A percentile compares a stretch with the other conserved stretches of the same genome.
phyloP scores from a whole-genome alignment of 2,888 invertebrate species.

The Pollenia amentaria region DNA sequence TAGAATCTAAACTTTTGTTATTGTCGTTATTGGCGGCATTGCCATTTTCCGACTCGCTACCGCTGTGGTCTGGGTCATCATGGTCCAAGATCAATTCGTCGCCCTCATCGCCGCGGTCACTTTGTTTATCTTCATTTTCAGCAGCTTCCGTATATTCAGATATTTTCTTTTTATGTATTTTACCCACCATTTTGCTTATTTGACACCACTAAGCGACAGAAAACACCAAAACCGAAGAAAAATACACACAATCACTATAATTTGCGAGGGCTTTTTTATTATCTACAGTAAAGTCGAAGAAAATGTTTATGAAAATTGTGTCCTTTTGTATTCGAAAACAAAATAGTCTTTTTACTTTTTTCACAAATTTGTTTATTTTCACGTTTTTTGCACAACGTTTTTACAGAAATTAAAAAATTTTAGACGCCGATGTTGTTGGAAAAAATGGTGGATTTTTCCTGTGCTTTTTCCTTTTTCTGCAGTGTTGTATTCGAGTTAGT shows the following conservation, averaged over 20 bases:
- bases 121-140: conserved; percentile 78
- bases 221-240: conserved; percentile 49
- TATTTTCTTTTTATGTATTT: conserved; percentile 81
- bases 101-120: conserved; percentile 69
- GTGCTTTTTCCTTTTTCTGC: conserved; percentile 18
- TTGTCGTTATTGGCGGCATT: conserved; percentile 76
- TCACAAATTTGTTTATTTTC: conserved; percentile 26
- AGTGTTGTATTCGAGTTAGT: conserved; percentile 50
- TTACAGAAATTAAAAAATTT: conserved; percentile 46
- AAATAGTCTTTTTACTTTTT: background rate
- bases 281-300: background rate
- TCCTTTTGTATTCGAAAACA: background rate
- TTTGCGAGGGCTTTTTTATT: conserved; percentile 66
- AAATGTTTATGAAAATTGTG: background rate
- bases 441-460: conserved; percentile 58
- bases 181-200: conserved; percentile 78
- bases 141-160: conserved; percentile 78
- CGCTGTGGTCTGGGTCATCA: conserved; percentile 73
- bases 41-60: conserved; percentile 77
- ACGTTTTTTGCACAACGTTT: conserved; percentile 22
- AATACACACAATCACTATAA: conserved; percentile 64
- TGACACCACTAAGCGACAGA: conserved; percentile 57
- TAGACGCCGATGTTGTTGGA: conserved; percentile 68
- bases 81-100: conserved; percentile 71
- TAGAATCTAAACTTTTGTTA: conserved; percentile 76